phyloP scores from a whole-genome alignment of 2,888 invertebrate genomes.

The Opisthograptis luteolata region DNA sequence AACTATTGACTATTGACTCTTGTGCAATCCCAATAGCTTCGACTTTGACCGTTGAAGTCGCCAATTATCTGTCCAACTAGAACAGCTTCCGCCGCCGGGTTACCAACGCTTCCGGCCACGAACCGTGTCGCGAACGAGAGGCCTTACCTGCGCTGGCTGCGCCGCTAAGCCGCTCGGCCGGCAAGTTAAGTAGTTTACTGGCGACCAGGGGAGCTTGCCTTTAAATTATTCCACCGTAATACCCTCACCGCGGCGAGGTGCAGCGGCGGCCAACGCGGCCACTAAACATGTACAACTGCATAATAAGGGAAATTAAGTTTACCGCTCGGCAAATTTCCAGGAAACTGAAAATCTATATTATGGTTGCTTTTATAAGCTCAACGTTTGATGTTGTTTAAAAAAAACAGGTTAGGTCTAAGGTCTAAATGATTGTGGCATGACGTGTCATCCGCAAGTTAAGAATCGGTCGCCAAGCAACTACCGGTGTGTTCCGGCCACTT shows the following conservation, averaged over 20 bases:
- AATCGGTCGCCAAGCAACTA: no score
- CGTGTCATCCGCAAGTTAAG: no score
- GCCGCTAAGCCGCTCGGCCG: neutral
- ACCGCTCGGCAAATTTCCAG: neutral
- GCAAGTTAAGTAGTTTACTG: slow-evolving; percentile 36
- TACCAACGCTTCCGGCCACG: no score
- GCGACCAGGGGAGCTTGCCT: slow-evolving; percentile 18
- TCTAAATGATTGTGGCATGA: no score
- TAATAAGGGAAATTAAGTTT: slow-evolving; percentile 19
- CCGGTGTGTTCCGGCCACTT: no score
- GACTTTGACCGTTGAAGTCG: no score
- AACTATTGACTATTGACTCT: no score
- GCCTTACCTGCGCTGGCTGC: neutral
- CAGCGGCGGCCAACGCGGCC: neutral
- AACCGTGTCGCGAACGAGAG: neutral
- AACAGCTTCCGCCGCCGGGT: no score
- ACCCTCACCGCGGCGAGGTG: slow-evolving; percentile 21
- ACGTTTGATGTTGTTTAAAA: neutral
- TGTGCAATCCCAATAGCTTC: no score
- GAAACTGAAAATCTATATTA: neutral
- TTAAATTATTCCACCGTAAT: slow-evolving; percentile 35
- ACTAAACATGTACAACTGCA: slow-evolving; percentile 19
- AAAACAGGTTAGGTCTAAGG: no score
- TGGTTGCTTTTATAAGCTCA: neutral
- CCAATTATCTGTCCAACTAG: no score